These are phyloP conservation scores for Crypturellus tataupa DNA, from an alignment of 2,797 vertebrate species.

Conservation along the genomic window DNA sequence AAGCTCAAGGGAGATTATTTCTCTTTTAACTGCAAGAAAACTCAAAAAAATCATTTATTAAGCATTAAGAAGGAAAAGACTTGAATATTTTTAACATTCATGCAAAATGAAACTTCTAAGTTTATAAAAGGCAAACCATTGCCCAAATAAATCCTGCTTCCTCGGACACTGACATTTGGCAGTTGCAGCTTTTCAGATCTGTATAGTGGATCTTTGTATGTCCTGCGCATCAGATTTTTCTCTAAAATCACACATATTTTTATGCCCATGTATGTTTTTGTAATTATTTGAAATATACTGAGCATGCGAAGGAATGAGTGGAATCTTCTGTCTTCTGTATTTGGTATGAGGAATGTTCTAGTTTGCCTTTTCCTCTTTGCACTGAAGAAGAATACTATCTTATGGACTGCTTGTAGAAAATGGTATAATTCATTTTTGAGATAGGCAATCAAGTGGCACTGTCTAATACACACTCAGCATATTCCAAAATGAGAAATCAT, in stretches of 20 bases:
- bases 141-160: neutral
- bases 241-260: neutral
- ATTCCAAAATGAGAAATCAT: conserved; percentile 7
- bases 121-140: neutral
- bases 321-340: neutral
- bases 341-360: neutral
- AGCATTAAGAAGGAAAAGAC: neutral
- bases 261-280: neutral
- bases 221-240: neutral
- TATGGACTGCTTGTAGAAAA: conserved; percentile 23
- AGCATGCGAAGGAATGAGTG: neutral
- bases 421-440: neutral
- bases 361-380: conserved; percentile 7
- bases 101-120: neutral
- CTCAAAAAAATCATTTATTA: neutral
- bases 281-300: conserved; percentile 8
- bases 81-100: neutral
- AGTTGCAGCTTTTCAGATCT: neutral
- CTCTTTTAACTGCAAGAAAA: neutral
- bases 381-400: neutral
- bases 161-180: neutral
- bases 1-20: neutral
- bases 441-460: neutral
- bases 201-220: neutral
- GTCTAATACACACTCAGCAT: neutral